Base-by-base conservation (phyloP, 2,797 vertebrate genomes). In the Amniataba percoides region DNA sequence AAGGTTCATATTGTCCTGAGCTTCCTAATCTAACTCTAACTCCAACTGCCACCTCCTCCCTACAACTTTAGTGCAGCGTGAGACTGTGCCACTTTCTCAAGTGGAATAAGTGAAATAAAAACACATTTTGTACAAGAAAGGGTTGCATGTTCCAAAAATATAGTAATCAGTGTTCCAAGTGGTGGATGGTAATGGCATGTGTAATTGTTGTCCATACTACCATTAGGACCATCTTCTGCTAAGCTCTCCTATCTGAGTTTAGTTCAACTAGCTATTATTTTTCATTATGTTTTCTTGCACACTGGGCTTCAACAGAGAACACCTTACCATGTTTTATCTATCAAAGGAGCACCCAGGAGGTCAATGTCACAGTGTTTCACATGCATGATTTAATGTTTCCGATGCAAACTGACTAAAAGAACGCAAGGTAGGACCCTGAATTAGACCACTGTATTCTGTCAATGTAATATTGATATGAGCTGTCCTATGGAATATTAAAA, bases 401-500 rank as follows among this genome's bases (percentile, higher is more conserved):
- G 9, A 27, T 56, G 53, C 31, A 55, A 46, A 74, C 15, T 34
- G 25, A 56, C n/a, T 6, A 67, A 55, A 21, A 43, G 0, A 23
- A 53, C 4, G 39, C 4, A 18, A 56, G 16, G 53, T n/a, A 42
- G n/a, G 3, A 42, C 15, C 19, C 39, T 18, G 21, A 34, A 21
- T 42, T 23, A 53, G 19, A 49, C 7, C 60, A n/a, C 23, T 25
- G 36, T 25, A 34, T 66, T 1, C 21, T 66, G 49, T 61, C n/a
- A 34, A 5, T 57, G 13, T 48, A 36, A 55, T 45, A 53, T 61
- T 40, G 45, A 73, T 65, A 36, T 45, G 31, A 57, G 31, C 74
- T 65, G 0, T 57, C 16, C 36, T 18, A n/a, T 73, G 46, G 16
- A 55, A 64, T 70, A 42, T 72, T 79, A 64, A 56, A 64, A 64